Conservation (phyloP, 2,888 invertebrate species). For the Temnothorax ravouxi region DNA sequence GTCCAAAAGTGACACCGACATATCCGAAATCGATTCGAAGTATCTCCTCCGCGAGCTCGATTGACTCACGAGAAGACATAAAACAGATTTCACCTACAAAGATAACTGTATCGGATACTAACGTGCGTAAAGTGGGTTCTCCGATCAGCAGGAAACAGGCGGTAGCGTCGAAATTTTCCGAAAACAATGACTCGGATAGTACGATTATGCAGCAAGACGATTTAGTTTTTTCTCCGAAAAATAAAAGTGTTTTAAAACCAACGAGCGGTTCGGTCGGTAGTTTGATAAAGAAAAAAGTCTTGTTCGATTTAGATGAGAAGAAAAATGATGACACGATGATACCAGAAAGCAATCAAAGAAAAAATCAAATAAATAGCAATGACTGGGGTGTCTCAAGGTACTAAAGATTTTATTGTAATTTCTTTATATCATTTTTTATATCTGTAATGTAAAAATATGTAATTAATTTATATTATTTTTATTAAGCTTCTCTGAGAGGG, state of each 20-base stretch:
- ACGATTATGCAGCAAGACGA: constrained; percentile 66
- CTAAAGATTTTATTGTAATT: constrained; percentile 42
- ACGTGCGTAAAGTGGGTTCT: constrained; percentile 9
- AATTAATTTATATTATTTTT: constrained; percentile 2
- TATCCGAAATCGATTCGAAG: not conserved
- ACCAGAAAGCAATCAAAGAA: constrained; percentile 63
- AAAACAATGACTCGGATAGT: constrained; percentile 63
- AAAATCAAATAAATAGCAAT: constrained; percentile 85
- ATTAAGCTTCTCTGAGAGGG: constrained; percentile 87
- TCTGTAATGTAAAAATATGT: not conserved
- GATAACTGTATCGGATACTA: constrained; percentile 39
- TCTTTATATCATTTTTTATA: constrained; percentile 18
- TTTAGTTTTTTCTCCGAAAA: constrained; percentile 77
- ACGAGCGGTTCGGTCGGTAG: constrained; percentile 88
- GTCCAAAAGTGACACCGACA: not conserved
- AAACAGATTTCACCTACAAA: constrained; percentile 25
- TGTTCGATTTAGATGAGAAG: constrained; percentile 88
- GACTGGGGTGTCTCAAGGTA: constrained; percentile 88
- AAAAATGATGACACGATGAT: constrained; percentile 75
- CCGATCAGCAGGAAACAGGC: constrained; percentile 16
- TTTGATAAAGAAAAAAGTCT: constrained; percentile 89
- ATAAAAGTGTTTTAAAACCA: constrained; percentile 88
- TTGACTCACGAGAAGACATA: constrained; percentile 40
- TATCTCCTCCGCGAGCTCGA: constrained; percentile 38
- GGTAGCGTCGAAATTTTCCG: not conserved